These are phyloP conservation scores for Rynchops niger DNA, from an alignment of 2,113 vertebrate species.

Conservation along the genomic window DNA sequence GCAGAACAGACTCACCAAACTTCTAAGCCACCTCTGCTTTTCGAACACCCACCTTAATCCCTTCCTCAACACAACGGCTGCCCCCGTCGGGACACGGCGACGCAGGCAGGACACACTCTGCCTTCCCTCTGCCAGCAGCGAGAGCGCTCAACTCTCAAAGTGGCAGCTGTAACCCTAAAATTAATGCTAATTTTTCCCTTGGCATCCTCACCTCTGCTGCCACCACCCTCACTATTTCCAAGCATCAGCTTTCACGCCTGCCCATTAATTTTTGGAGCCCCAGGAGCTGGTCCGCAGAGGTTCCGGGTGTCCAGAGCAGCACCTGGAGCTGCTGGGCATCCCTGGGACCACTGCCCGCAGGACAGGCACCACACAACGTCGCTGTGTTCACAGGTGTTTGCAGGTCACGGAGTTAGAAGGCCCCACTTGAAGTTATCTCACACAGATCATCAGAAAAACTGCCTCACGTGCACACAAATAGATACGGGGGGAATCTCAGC, in stretches of 20 bases:
- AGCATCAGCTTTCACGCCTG: not conserved
- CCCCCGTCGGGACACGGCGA: rapidly evolving
- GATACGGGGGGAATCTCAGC: not conserved
- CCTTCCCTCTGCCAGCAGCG: not conserved
- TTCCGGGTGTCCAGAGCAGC: not conserved
- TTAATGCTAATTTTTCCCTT: not conserved
- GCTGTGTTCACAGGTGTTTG: rapidly evolving
- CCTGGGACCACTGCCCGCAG: too few relatives aligned
- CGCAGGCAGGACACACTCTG: not conserved
- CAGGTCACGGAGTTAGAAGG: not conserved
- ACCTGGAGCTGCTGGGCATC: not conserved
- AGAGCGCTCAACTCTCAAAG: too few relatives aligned
- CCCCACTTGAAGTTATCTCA: not conserved
- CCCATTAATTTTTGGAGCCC: not conserved
- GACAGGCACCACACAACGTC: not conserved
- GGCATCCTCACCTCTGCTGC: not conserved
- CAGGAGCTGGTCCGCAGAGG: not conserved
- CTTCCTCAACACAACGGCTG: not conserved
- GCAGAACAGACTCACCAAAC: not conserved
- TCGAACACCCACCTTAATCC: not conserved
- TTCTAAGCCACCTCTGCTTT: not conserved
- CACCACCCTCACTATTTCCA: not conserved
- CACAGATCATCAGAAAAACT: not conserved
- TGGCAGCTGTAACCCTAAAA: not conserved
- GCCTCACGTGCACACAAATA: not conserved